A percentile compares a stretch with the other conserved stretches of the same genome.
Conservation (phyloP, 1,140 invertebrate species). For the Amphibalanus amphitrite region DNA sequence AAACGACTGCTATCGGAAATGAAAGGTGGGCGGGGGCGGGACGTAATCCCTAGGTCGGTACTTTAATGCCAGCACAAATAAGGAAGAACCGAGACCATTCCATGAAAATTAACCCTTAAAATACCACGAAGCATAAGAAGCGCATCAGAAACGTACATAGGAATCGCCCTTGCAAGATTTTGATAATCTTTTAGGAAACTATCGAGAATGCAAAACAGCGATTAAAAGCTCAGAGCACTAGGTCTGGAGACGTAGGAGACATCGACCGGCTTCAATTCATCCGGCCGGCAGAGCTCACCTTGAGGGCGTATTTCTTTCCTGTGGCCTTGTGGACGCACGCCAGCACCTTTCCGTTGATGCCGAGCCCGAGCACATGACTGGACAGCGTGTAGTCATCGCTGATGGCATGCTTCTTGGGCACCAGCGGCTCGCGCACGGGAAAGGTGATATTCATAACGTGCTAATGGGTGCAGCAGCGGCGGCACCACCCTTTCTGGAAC, state of each 20-base stretch:
- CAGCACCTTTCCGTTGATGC: constrained; percentile 78
- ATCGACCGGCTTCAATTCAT: no score
- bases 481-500: no score
- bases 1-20: background rate
- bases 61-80: background rate
- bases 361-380: constrained; percentile 85
- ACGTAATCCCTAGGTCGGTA: background rate
- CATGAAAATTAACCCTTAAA: background rate
- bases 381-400: constrained; percentile 80
- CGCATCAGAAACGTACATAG: background rate
- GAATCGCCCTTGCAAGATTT: background rate
- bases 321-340: constrained; percentile 48
- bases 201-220: constrained; percentile 5
- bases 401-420: constrained; percentile 9
- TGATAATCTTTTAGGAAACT: no score
- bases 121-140: background rate
- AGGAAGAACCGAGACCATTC: background rate
- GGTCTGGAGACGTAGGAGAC: no score
- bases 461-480: no score
- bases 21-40: background rate
- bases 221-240: no score
- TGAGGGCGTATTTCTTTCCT: constrained; percentile 65
- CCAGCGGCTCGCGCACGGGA: background rate
- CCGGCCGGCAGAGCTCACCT: constrained; percentile 45
- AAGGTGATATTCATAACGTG: background rate